phyloP scores from a whole-genome alignment of 2,888 invertebrate genomes.

The Luffia ferchaultella region DNA sequence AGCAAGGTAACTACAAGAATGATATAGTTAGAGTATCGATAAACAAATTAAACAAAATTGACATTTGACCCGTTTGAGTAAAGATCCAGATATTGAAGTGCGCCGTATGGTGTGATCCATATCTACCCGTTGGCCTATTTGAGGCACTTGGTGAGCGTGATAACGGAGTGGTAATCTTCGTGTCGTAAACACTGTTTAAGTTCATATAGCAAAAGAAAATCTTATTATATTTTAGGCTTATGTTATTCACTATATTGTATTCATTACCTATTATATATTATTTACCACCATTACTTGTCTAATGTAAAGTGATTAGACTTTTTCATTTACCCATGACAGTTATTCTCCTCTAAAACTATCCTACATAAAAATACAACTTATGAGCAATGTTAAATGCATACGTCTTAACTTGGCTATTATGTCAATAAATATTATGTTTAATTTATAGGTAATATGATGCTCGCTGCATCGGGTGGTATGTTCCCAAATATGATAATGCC shows the following conservation, averaged over 20 bases:
- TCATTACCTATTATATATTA: neutral
- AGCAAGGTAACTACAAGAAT: conserved; percentile 30
- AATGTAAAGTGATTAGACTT: neutral
- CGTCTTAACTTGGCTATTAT: neutral
- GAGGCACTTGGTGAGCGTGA: neutral
- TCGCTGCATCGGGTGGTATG: conserved; percentile 28
- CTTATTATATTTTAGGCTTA: too few relatives aligned
- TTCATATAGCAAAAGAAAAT: too few relatives aligned
- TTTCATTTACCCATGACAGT: neutral
- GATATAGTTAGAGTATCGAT: neutral
- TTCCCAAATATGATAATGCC: conserved; percentile 41
- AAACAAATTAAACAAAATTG: neutral
- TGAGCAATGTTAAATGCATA: neutral
- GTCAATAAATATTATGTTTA: conserved; percentile 1
- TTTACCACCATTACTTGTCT: neutral
- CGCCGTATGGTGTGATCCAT: neutral
- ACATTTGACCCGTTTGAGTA: neutral
- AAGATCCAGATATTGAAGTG: neutral
- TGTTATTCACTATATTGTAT: too few relatives aligned
- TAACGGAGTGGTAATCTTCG: too few relatives aligned
- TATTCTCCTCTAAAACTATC: neutral
- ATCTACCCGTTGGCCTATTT: neutral
- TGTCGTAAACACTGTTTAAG: neutral
- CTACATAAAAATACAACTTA: too few relatives aligned
- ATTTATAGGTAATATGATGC: conserved; percentile 44